These are phyloP conservation scores for Harpalus rufipes DNA, from an alignment of 2,888 invertebrate genomes.

Conservation along the genomic window DNA sequence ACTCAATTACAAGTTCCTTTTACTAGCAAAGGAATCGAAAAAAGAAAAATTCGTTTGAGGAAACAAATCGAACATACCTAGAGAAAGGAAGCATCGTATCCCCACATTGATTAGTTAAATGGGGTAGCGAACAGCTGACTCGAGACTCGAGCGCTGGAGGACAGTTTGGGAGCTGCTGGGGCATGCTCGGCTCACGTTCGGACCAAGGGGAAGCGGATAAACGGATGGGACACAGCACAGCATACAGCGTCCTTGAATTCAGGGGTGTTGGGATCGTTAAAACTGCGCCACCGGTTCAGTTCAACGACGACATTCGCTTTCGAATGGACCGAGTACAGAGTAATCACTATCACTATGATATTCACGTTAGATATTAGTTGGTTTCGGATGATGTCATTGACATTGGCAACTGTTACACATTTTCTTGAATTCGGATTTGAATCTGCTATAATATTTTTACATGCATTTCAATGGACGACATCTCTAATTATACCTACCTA, in stretches of 20 bases:
- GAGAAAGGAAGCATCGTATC: slow-evolving; percentile 8
- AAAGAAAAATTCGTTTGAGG: slow-evolving; percentile 24
- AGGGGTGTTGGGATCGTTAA: slow-evolving; percentile 52
- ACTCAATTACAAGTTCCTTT: slow-evolving; percentile 41
- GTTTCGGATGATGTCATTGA: neutral
- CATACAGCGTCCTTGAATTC: slow-evolving; percentile 33
- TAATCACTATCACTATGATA: no score
- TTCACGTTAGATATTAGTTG: no score
- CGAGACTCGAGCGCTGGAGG: neutral
- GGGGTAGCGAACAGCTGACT: slow-evolving; percentile 45
- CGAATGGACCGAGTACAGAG: neutral
- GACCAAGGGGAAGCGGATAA: slow-evolving; percentile 46
- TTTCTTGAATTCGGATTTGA: neutral
- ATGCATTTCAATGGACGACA: neutral
- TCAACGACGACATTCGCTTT: slow-evolving; percentile 38
- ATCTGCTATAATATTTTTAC: neutral
- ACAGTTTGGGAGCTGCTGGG: slow-evolving; percentile 38
- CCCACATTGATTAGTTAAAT: slow-evolving; percentile 35
- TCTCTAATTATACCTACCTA: no score
- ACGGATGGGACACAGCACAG: slow-evolving; percentile 28
- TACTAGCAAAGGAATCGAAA: slow-evolving; percentile 18
- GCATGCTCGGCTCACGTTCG: slow-evolving; percentile 9
- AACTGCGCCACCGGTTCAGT: slow-evolving; percentile 44
- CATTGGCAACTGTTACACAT: neutral
- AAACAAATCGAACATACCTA: slow-evolving; percentile 36